These are phyloP conservation scores for Psophia crepitans DNA, from an alignment of 2,113 vertebrate species.

Conservation along the genomic window DNA sequence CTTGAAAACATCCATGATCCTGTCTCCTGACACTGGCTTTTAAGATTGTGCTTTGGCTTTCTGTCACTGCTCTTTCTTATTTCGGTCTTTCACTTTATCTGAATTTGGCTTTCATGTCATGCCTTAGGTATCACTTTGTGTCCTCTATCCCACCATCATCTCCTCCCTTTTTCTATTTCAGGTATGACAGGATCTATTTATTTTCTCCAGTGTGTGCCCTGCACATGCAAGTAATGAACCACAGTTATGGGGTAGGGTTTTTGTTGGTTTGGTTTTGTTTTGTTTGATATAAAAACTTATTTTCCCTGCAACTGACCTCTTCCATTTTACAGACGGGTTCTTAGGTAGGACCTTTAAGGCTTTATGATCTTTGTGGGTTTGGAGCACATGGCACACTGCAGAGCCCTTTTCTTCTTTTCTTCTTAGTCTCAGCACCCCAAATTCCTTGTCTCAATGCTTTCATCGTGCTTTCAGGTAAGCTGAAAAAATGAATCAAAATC, in stretches of 20 bases:
- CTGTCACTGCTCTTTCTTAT: neutral
- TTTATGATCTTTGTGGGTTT: neutral
- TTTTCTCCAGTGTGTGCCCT: neutral
- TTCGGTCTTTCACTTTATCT: neutral
- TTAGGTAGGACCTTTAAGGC: neutral
- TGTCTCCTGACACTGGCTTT: conserved; percentile 22
- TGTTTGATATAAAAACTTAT: neutral
- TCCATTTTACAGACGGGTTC: neutral
- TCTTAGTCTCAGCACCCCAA: neutral
- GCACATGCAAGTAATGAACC: neutral
- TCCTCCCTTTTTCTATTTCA: neutral
- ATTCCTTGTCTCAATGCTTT: neutral
- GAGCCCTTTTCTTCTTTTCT: neutral
- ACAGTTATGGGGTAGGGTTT: fast-evolving
- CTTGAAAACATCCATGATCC: conserved; percentile 35
- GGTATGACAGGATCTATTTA: neutral
- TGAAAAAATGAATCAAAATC: neutral
- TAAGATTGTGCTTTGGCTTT: neutral
- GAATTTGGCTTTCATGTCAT: neutral
- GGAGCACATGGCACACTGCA: neutral
- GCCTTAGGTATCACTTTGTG: neutral
- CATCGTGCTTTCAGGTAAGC: neutral
- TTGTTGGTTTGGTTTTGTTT: too few relatives aligned
- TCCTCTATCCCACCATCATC: neutral
- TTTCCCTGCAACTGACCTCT: neutral